Conservation (phyloP, 2,113 vertebrate genomes). For the Panthera leo region DNA sequence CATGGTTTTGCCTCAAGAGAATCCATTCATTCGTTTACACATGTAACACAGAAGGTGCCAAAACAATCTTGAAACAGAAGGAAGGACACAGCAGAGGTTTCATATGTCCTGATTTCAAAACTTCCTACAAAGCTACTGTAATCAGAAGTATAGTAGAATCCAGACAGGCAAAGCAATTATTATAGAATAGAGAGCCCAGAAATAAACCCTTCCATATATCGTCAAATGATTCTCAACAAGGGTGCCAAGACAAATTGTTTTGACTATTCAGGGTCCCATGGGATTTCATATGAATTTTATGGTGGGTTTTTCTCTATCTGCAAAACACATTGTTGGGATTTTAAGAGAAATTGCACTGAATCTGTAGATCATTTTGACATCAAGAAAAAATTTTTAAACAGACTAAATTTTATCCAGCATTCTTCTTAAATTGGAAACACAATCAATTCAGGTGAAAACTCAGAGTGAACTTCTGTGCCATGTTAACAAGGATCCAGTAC, state of each 20-base stretch:
- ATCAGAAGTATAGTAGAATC: background rate
- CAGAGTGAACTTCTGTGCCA: background rate
- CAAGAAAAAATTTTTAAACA: background rate
- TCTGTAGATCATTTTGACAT: background rate
- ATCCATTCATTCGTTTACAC: background rate
- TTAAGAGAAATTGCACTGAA: background rate
- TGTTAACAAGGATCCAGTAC: background rate
- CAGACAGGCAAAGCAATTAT: background rate
- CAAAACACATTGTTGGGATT: background rate
- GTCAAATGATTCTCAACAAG: background rate
- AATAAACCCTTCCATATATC: background rate
- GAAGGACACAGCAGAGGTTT: background rate
- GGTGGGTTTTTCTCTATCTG: background rate
- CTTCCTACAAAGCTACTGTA: background rate
- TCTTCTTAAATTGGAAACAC: slow-evolving; percentile 9
- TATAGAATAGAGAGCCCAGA: background rate
- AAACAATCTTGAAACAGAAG: background rate
- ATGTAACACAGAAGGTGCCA: background rate
- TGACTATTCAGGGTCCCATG: background rate
- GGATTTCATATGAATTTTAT: background rate
- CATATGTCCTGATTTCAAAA: background rate
- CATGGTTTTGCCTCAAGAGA: background rate
- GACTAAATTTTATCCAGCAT: background rate
- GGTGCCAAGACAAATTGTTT: background rate
- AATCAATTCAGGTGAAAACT: background rate